Percentiles rank a stretch among this genome's conserved stretches.
phyloP scores from a whole-genome alignment of 2,888 invertebrate genomes.

The Dasypogon diadema region DNA sequence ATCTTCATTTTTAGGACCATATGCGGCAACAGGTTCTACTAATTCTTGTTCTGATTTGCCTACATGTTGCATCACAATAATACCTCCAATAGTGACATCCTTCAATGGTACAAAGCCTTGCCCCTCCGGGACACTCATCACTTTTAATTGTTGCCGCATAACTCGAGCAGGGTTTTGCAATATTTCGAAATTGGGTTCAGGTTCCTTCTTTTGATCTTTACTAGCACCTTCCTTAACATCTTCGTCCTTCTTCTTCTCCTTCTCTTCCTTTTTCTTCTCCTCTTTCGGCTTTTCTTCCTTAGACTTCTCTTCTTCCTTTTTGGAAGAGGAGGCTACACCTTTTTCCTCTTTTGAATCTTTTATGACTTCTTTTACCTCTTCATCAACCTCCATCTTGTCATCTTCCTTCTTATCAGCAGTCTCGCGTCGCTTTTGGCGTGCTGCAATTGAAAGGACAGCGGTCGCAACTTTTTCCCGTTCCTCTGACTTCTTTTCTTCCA shows the following conservation, averaged over 20 bases:
- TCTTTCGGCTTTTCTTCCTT: slow-evolving; percentile 60
- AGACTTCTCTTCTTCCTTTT: slow-evolving; percentile 62
- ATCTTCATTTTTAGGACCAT: slow-evolving; percentile 91
- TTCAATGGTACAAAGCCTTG: slow-evolving; percentile 88
- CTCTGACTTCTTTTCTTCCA: slow-evolving; percentile 99
- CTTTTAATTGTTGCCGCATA: slow-evolving; percentile 90
- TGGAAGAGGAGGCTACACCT: slow-evolving; percentile 66
- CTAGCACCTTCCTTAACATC: slow-evolving; percentile 62
- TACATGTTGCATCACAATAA: slow-evolving; percentile 91
- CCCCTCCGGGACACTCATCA: slow-evolving; percentile 83
- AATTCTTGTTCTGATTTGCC: slow-evolving; percentile 84
- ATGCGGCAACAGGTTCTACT: slow-evolving; percentile 93
- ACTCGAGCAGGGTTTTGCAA: slow-evolving; percentile 95
- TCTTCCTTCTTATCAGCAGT: slow-evolving; percentile 73
- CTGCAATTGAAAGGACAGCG: slow-evolving; percentile 96
- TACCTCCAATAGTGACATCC: slow-evolving; percentile 94
- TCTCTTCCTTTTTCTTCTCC: slow-evolving; percentile 65
- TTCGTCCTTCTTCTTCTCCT: slow-evolving; percentile 68
- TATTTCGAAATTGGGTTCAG: slow-evolving; percentile 92
- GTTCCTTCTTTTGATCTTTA: slow-evolving; percentile 77
- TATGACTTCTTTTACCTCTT: slow-evolving; percentile 69
- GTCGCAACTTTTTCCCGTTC: slow-evolving; percentile 98
- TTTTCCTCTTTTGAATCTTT: slow-evolving; percentile 71
- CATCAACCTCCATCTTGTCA: slow-evolving; percentile 91
- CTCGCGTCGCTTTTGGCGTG: slow-evolving; percentile 89